Evolutionary conservation across 2,113 vertebrate species (phyloP), one percentile per base, ranked within the genome.

Genomic region (Myiagra hebetior): DNA sequence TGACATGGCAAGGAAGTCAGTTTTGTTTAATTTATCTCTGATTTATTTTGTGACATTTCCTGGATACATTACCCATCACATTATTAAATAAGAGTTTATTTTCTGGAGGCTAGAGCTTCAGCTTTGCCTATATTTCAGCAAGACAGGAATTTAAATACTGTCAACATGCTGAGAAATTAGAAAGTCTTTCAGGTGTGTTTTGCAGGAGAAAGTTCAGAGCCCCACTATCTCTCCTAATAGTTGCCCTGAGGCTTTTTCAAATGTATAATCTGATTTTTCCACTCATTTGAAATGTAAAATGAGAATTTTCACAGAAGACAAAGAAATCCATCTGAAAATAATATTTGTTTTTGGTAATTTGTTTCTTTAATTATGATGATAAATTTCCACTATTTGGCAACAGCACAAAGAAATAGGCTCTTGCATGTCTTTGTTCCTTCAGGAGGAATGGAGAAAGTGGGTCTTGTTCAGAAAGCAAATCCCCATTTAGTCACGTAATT

Each of bases 281-380:
- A 85, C 50, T 94, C 82, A 93, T 96, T 96, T 97, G 94, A 89
- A 96, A 87, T 94, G 80, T 95, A 96, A 86, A 80, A 92, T 80
- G 85, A 91, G 42, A 80, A 55, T 84, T 96, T 94, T 72, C 87
- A 79, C 60, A 93, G 91, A 89, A 96, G 81, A 87, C 50, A 50
- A 78, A 83, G 49, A 68, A 93, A 95, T 91, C 75, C 60, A 90
- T 91, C 89, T 94, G 92, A 65, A 95, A 91, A 91, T 87, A 93
- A 49, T 82, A 80, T 46, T 74, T 81, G 62, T 46, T 87, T 94
- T 47, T 68, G 68, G 86, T 93, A 96, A 95, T 95, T 97, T 96
- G 89, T 95, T 96, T 96, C 94, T 96, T 96, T 97, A 97, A 96
- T 97, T 95, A 94, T 68, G 80, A 85, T 95, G 78, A 95, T 97